These are phyloP conservation scores for Polietes domitor DNA, from an alignment of 2,888 invertebrate species.

Conservation along the genomic window DNA sequence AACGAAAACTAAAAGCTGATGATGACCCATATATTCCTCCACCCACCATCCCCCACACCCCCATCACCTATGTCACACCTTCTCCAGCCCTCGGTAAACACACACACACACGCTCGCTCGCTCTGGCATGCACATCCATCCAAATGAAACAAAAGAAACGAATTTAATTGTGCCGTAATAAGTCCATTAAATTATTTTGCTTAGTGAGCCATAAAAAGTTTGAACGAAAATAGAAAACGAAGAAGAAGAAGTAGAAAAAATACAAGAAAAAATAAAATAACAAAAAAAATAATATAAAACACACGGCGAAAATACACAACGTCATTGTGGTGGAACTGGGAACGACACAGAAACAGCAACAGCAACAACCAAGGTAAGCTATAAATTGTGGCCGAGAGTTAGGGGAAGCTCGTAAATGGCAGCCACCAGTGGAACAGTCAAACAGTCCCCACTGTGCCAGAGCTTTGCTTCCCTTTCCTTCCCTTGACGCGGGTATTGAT, in stretches of 20 bases:
- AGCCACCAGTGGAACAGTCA: background rate
- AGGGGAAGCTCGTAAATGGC: too few species aligned
- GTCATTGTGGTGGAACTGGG: background rate
- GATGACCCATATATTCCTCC: constrained; percentile 12
- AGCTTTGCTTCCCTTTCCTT: too few species aligned
- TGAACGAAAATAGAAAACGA: background rate
- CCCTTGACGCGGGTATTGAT: too few species aligned
- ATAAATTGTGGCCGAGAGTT: too few species aligned
- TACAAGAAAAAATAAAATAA: background rate
- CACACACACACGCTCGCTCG: background rate
- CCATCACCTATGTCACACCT: constrained; percentile 13
- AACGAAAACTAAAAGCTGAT: constrained; percentile 1
- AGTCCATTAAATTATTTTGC: constrained; percentile 28
- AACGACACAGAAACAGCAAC: background rate
- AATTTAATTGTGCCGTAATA: constrained; percentile 30
- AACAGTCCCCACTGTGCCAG: background rate
- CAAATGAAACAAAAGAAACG: background rate
- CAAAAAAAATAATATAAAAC: background rate
- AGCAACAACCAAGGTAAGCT: background rate
- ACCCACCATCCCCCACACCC: background rate
- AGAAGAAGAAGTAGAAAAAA: too few species aligned
- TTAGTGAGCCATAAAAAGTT: background rate
- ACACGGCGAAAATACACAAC: background rate
- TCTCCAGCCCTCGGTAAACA: background rate
- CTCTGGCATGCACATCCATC: background rate